Percentiles rank a stretch among this genome's conserved stretches.
Evolutionary conservation across 2,888 invertebrate genomes (phyloP).

Genomic region (Scaptomyza parva): DNA sequence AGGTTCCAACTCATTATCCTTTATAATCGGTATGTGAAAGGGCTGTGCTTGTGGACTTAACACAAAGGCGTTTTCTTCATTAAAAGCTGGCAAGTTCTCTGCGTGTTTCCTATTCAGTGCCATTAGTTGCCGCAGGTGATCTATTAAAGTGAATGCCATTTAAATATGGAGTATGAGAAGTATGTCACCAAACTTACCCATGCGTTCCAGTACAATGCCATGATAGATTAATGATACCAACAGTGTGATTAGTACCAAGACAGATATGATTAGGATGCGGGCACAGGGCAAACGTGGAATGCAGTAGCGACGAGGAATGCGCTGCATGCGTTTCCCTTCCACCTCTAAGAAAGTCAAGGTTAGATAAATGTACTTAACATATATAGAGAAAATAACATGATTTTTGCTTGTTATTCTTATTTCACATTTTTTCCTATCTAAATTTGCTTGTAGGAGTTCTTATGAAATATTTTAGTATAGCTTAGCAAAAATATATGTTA

Average conservation of each 20-base stretch:
- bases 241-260: slow-evolving; percentile 64
- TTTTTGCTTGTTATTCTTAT: too few species aligned
- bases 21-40: slow-evolving; percentile 36
- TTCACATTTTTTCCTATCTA: neutral
- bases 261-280: slow-evolving; percentile 65
- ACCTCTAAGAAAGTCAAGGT: slow-evolving; percentile 48
- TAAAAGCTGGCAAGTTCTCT: slow-evolving; percentile 40
- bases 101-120: slow-evolving; percentile 57
- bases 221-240: slow-evolving; percentile 76
- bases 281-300: slow-evolving; percentile 40
- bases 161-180: neutral
- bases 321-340: slow-evolving; percentile 56
- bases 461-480: slow-evolving; percentile 19
- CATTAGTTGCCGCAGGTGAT: slow-evolving; percentile 67
- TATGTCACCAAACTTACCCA: slow-evolving; percentile 55
- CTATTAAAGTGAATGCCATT: slow-evolving; percentile 34
- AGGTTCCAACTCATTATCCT: slow-evolving; percentile 8
- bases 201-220: slow-evolving; percentile 74
- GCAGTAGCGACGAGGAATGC: slow-evolving; percentile 57
- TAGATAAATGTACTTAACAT: neutral
- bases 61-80: slow-evolving; percentile 40
- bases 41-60: slow-evolving; percentile 46
- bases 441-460: slow-evolving; percentile 27
- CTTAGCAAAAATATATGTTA: slow-evolving; percentile 50
- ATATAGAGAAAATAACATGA: neutral